These are phyloP conservation scores for Camptogramma bilineatum DNA, from an alignment of 2,888 invertebrate genomes.

Conservation along the genomic window DNA sequence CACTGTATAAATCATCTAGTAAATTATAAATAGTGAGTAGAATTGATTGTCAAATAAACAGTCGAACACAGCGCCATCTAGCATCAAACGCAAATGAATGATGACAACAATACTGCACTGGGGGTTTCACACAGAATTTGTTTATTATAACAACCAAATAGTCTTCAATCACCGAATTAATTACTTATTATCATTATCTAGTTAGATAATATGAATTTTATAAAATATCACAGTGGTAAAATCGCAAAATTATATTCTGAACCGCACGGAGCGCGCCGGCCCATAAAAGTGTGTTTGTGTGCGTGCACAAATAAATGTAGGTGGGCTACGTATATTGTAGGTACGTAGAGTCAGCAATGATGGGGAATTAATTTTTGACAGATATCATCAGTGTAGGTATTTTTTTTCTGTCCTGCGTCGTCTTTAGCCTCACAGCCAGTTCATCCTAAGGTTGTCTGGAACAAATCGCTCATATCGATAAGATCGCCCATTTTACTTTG, in stretches of 20 bases:
- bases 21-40: too few relatives aligned
- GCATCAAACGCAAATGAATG: too few relatives aligned
- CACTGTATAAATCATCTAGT: too few relatives aligned
- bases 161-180: not conserved
- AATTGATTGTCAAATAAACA: too few relatives aligned
- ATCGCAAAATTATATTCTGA: conserved; percentile 65
- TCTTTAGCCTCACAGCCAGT: too few relatives aligned
- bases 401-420: too few relatives aligned
- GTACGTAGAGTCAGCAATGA: conserved; percentile 57
- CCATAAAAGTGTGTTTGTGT: conserved; percentile 75
- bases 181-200: not conserved
- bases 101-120: too few relatives aligned
- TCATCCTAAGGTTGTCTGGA: too few relatives aligned
- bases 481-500: too few relatives aligned
- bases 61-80: too few relatives aligned
- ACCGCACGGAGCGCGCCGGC: conserved; percentile 52
- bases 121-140: too few relatives aligned
- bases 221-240: conserved; percentile 34
- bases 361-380: conserved; percentile 47
- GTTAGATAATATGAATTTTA: conserved; percentile 32
- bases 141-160: not conserved
- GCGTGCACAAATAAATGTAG: conserved; percentile 82
- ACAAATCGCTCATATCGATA: too few relatives aligned
- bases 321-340: conserved; percentile 76
- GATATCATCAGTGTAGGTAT: not conserved